Percentiles rank a stretch among this genome's conserved stretches.
Evolutionary conservation across 2,888 invertebrate species (phyloP).

Genomic region (Sinhomidia bicolor): DNA sequence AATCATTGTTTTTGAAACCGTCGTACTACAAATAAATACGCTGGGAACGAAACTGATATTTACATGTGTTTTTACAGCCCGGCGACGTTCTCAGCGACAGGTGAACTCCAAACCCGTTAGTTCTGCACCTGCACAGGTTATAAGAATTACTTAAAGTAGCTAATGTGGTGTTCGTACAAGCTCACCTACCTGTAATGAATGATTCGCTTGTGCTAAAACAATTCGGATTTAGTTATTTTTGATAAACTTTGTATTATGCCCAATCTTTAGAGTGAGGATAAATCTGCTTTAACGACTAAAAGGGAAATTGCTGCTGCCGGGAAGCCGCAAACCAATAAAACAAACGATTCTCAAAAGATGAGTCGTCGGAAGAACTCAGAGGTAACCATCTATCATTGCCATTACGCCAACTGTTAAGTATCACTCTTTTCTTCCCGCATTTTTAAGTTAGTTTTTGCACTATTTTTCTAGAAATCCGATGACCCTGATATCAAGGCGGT

Average conservation of each 20-base stretch:
- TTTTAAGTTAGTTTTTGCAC: neutral
- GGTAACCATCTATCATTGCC: constrained; percentile 20
- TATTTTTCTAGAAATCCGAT: constrained; percentile 43
- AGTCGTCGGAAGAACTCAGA: constrained; percentile 62
- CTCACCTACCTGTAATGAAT: too few species aligned
- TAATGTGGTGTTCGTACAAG: too few species aligned
- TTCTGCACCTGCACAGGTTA: constrained; percentile 26
- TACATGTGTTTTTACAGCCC: constrained; percentile 2
- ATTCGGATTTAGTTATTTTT: too few species aligned
- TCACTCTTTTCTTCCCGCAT: too few species aligned
- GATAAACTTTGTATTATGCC: too few species aligned
- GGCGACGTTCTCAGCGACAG: constrained; percentile 59
- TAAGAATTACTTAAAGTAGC: too few species aligned
- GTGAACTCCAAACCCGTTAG: constrained; percentile 27
- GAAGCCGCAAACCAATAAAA: constrained; percentile 32
- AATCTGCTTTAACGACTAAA: neutral
- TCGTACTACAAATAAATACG: too few species aligned
- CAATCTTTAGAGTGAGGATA: constrained; percentile 35
- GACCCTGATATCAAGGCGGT: constrained; percentile 52
- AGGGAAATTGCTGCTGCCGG: constrained; percentile 16
- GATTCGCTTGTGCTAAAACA: too few species aligned
- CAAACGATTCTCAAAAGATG: constrained; percentile 50
- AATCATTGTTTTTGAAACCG: too few species aligned
- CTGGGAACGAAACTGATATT: too few species aligned
- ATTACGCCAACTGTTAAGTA: too few species aligned